A percentile compares a stretch with the other conserved stretches of the same genome.
Conservation (phyloP, 2,113 vertebrate genomes). For the Narcine bancroftii region DNA sequence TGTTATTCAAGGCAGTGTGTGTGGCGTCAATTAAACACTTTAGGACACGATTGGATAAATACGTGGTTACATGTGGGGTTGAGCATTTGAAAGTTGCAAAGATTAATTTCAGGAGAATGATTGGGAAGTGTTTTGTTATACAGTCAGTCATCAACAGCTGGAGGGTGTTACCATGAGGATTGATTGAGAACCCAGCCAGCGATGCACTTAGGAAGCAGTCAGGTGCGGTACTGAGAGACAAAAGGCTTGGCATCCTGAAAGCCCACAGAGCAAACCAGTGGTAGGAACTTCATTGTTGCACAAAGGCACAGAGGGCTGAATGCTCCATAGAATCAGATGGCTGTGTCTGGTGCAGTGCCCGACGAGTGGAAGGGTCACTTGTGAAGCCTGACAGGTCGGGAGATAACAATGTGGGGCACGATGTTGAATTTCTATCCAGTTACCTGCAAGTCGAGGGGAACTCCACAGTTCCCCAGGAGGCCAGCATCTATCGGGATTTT, state of each 20-base stretch:
- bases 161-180: background rate
- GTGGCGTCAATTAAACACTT: background rate
- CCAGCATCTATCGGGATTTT: background rate
- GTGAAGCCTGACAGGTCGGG: background rate
- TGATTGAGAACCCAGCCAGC: background rate
- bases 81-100: background rate
- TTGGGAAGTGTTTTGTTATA: conserved; percentile 22
- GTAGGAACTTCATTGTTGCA: background rate
- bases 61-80: background rate
- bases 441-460: background rate
- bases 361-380: background rate
- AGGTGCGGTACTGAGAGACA: conserved; percentile 8
- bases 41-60: conserved; percentile 7
- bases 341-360: background rate
- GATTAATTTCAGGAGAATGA: background rate
- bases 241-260: background rate
- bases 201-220: background rate
- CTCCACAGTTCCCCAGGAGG: background rate
- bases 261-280: background rate
- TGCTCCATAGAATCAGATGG: background rate
- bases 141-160: background rate
- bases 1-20: background rate
- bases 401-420: background rate
- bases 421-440: background rate
- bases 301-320: background rate